Base-by-base conservation (phyloP, 2,888 invertebrate genomes). In the Ormyrus thymus region DNA sequence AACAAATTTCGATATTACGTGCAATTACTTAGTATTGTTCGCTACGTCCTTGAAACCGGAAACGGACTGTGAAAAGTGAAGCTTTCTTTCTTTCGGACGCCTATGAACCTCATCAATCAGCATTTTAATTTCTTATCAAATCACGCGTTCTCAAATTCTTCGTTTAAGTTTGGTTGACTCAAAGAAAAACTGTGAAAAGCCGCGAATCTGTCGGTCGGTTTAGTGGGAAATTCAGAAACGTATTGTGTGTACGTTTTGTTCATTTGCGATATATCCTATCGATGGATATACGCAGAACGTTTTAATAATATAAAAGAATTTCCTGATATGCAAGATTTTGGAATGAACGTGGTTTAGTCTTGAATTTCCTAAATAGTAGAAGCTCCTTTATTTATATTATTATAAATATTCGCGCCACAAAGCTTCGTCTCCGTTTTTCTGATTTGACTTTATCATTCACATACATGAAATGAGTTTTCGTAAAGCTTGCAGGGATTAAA, bases 21-120 rank as follows among this genome's bases (percentile, higher is more conserved):
- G 45, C 58, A 76, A 51, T 69, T 79, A 29, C 58, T 78, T 61
- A n/a, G 15, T 59, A 43, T 73, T 70, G 29, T 68, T 79, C 82
- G 80, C 81, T 75, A 84, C 76, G 83, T 83, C 85, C 86, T 84
- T 84, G 83, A 87, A 87, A 87, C 86, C 87, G 87, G 86, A 87
- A 88, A 87, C 86, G 85, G 86, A 66, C 81, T 78, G 81, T 69
- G 64, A 76, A 76, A 83, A 75, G 45, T 82, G 79, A 83, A 43
- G 62, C 69, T 76, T 68, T 65, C 50, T 29, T 69, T 50, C 51
- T 74, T 56, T 58, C 74, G 51, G 53, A 69, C 64, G 64, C 55
- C 45, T 73, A 56, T 7, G 56, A 46, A 53, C 64, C 2, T 69
- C 43, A 6, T 50, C 11, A 5, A 68, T 56, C 56, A 69, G 55